phyloP scores from a whole-genome alignment of 2,888 invertebrate genomes.

The Hypsopygia costalis region DNA sequence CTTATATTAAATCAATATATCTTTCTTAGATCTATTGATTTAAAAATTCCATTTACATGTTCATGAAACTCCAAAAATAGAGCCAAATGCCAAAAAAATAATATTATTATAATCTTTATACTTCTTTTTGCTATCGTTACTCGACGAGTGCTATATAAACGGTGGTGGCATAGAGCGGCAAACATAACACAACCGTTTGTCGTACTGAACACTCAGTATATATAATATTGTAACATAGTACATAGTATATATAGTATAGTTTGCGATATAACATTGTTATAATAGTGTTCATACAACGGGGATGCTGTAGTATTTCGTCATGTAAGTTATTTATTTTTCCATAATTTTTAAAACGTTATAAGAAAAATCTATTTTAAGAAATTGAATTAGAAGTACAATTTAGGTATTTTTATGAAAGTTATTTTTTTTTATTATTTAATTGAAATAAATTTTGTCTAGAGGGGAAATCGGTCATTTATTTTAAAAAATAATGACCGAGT shows the following conservation, averaged over 20 bases:
- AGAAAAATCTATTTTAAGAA: too few species aligned
- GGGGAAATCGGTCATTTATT: too few species aligned
- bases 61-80: too few species aligned
- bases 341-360: background rate
- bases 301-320: slow-evolving; percentile 19
- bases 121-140: slow-evolving; percentile 38
- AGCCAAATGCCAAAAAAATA: background rate
- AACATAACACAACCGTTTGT: slow-evolving; percentile 31
- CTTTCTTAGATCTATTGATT: too few species aligned
- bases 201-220: background rate
- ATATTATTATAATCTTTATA: background rate
- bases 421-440: too few species aligned
- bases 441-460: too few species aligned
- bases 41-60: too few species aligned
- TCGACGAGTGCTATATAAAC: slow-evolving; percentile 38
- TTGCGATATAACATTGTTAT: background rate
- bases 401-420: too few species aligned
- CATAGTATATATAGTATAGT: slow-evolving; percentile 2
- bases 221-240: slow-evolving; percentile 4
- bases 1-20: too few species aligned
- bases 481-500: too few species aligned
- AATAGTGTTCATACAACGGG: background rate
- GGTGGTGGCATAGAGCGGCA: slow-evolving; percentile 9
- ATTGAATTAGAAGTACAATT: too few species aligned
- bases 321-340: slow-evolving; percentile 17